A percentile compares a stretch with the other conserved stretches of the same genome.
Evolutionary conservation across 1,140 invertebrate species (phyloP).

Genomic region (Diabrotica undecimpunctata): DNA sequence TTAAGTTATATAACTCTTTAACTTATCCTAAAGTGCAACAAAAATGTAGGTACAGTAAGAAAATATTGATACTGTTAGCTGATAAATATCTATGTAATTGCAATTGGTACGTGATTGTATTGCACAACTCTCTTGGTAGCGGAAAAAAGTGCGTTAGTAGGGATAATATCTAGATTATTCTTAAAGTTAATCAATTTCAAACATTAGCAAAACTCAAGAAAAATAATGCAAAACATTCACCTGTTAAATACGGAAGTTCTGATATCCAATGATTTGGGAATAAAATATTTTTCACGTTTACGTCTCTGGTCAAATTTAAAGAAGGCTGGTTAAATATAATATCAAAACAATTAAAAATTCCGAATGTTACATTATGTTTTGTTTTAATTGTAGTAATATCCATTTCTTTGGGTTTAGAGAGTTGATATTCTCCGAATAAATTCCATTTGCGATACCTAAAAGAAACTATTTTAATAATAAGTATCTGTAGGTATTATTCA

Average conservation of each 20-base stretch:
- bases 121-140: no score
- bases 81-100: no score
- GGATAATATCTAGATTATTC: no score
- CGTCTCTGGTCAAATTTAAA: slow-evolving; percentile 52
- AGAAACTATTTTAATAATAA: slow-evolving; percentile 25
- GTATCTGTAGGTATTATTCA: neutral
- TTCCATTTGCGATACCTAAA: slow-evolving; percentile 66
- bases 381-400: slow-evolving; percentile 61
- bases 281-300: slow-evolving; percentile 63
- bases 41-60: no score
- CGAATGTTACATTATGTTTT: slow-evolving; percentile 80
- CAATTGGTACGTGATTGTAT: no score
- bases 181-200: no score
- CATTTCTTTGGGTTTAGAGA: slow-evolving; percentile 49
- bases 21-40: no score
- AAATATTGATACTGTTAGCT: no score
- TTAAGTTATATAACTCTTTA: no score
- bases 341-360: slow-evolving; percentile 74
- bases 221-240: slow-evolving; percentile 40
- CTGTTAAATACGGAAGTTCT: slow-evolving; percentile 67
- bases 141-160: no score
- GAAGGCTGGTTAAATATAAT: slow-evolving; percentile 66
- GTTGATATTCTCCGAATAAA: slow-evolving; percentile 55
- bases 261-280: slow-evolving; percentile 72
- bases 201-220: no score